These are phyloP conservation scores for Aramus guarauna DNA, from an alignment of 2,113 vertebrate genomes.

Conservation along the genomic window DNA sequence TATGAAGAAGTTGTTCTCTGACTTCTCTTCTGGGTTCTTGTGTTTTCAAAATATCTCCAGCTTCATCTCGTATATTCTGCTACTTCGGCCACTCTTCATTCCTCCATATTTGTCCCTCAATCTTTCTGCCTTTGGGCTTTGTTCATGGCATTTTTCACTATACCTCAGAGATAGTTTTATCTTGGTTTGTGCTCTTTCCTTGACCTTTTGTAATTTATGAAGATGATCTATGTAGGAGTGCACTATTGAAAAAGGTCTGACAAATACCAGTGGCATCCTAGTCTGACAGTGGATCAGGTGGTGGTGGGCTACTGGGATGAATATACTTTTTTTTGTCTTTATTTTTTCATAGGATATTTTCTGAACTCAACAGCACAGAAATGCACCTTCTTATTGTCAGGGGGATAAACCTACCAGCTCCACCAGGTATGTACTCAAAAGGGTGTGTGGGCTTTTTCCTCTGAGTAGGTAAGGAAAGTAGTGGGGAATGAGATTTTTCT, in stretches of 20 bases:
- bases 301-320: neutral
- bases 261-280: neutral
- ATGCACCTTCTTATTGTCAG: constrained; percentile 91
- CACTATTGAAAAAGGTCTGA: neutral
- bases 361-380: constrained; percentile 95
- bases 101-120: neutral
- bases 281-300: neutral
- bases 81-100: neutral
- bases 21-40: neutral
- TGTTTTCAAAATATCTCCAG: neutral
- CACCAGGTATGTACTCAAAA: constrained; percentile 75
- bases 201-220: neutral
- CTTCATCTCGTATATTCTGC: neutral
- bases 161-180: neutral
- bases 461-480: neutral
- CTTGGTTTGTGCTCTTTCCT: neutral
- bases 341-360: constrained; percentile 85
- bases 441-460: neutral
- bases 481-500: neutral
- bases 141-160: neutral
- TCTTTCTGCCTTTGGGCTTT: neutral
- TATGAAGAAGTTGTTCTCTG: neutral
- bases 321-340: neutral
- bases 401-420: constrained; percentile 93
- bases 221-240: neutral